These are phyloP conservation scores for Seladonia tumulorum DNA, from an alignment of 2,888 invertebrate species.

Conservation along the genomic window DNA sequence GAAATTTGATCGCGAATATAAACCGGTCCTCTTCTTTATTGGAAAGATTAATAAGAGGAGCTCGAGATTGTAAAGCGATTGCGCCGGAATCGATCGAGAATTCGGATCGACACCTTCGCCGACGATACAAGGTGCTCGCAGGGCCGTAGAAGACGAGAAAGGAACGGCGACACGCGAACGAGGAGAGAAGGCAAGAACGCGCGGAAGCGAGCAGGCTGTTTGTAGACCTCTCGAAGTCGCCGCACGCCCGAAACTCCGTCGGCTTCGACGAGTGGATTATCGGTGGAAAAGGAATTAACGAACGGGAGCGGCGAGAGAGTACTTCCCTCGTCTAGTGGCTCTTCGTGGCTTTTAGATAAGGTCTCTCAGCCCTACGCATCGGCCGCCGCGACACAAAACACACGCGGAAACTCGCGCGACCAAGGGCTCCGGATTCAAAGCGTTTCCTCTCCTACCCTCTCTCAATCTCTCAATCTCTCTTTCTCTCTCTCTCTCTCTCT, in stretches of 20 bases:
- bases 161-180: slow-evolving; percentile 27
- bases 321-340: slow-evolving; percentile 71
- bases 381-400: slow-evolving; percentile 56
- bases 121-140: background rate
- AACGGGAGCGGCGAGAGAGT: slow-evolving; percentile 70
- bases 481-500: background rate
- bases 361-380: slow-evolving; percentile 71
- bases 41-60: background rate
- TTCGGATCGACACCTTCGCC: background rate
- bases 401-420: slow-evolving; percentile 45
- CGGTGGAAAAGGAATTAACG: slow-evolving; percentile 74
- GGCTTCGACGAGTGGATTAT: slow-evolving; percentile 71
- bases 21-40: too few relatives aligned
- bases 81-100: background rate
- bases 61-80: background rate
- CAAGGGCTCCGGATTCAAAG: slow-evolving; percentile 26
- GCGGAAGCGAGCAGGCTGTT: slow-evolving; percentile 61
- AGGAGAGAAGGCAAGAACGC: slow-evolving; percentile 29
- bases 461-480: too few relatives aligned
- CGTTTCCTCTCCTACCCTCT: background rate
- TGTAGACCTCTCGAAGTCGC: slow-evolving; percentile 69
- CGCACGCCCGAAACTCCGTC: slow-evolving; percentile 62
- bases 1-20: too few relatives aligned
- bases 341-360: slow-evolving; percentile 74
- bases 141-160: slow-evolving; percentile 1